These are phyloP conservation scores for Scelioninae gen. 2 DNA, from an alignment of 2,888 invertebrate species.

Conservation along the genomic window DNA sequence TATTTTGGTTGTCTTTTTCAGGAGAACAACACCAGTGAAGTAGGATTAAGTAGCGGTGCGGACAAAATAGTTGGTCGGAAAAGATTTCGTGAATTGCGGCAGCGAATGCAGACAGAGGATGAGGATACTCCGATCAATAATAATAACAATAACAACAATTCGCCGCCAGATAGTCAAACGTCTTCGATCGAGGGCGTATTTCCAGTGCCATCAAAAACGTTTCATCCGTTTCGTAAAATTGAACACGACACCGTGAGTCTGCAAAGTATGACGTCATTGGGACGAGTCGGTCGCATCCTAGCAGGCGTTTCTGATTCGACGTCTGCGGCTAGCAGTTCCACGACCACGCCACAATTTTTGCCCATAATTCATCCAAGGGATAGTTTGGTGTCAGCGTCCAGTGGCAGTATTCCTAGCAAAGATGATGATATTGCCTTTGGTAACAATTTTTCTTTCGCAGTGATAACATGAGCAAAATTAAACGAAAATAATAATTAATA, in stretches of 20 bases:
- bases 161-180: conserved; percentile 86
- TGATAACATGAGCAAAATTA: too few relatives aligned
- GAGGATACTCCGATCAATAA: conserved; percentile 79
- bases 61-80: conserved; percentile 78
- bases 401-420: conserved; percentile 71
- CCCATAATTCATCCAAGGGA: conserved; percentile 66
- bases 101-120: conserved; percentile 91
- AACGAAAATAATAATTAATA: too few relatives aligned
- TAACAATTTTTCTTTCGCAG: too few relatives aligned
- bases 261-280: conserved; percentile 92
- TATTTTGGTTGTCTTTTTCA: too few relatives aligned
- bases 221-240: conserved; percentile 89
- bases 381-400: conserved; percentile 69
- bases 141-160: conserved; percentile 76
- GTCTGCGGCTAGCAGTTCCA: conserved; percentile 68
- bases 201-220: conserved; percentile 79
- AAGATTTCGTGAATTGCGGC: conserved; percentile 88
- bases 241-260: conserved; percentile 92
- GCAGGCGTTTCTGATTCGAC: conserved; percentile 78
- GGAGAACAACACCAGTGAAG: conserved; percentile 74
- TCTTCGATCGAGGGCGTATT: conserved; percentile 87
- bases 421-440: too few relatives aligned
- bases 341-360: conserved; percentile 64
- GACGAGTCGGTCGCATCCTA: conserved; percentile 87
- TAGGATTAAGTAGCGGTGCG: conserved; percentile 55